Conservation (phyloP, 2,113 vertebrate genomes). For the Hippotragus niger region DNA sequence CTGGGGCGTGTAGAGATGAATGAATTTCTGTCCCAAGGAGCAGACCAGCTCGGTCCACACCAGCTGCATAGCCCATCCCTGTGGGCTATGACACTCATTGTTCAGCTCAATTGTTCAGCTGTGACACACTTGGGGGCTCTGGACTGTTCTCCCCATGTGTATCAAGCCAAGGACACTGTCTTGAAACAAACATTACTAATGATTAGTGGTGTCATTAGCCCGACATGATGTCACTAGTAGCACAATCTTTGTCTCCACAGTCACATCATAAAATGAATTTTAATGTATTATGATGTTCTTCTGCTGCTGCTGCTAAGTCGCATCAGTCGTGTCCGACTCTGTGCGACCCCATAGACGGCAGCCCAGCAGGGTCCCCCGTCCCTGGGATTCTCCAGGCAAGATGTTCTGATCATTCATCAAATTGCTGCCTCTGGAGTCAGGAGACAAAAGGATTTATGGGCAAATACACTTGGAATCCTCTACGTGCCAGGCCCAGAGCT, state of each 20-base stretch:
- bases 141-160: neutral
- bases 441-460: neutral
- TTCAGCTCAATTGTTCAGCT: too few relatives aligned
- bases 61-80: neutral
- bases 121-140: neutral
- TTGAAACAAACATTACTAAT: slow-evolving; percentile 4
- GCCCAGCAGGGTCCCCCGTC: too few relatives aligned
- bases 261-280: slow-evolving; percentile 24
- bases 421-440: neutral
- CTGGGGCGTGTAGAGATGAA: neutral
- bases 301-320: too few relatives aligned
- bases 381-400: too few relatives aligned
- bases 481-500: neutral
- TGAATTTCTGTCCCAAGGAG: neutral
- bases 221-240: slow-evolving; percentile 43
- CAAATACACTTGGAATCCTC: neutral
- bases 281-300: slow-evolving; percentile 19
- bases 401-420: neutral
- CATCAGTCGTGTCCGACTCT: too few relatives aligned
- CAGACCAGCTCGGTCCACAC: neutral
- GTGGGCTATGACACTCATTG: neutral
- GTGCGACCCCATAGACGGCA: too few relatives aligned
- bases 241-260: neutral
- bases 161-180: slow-evolving; percentile 25
- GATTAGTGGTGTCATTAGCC: neutral